These are phyloP conservation scores for Hemiscyllium ocellatum DNA, from an alignment of 2,113 vertebrate species.

Conservation along the genomic window DNA sequence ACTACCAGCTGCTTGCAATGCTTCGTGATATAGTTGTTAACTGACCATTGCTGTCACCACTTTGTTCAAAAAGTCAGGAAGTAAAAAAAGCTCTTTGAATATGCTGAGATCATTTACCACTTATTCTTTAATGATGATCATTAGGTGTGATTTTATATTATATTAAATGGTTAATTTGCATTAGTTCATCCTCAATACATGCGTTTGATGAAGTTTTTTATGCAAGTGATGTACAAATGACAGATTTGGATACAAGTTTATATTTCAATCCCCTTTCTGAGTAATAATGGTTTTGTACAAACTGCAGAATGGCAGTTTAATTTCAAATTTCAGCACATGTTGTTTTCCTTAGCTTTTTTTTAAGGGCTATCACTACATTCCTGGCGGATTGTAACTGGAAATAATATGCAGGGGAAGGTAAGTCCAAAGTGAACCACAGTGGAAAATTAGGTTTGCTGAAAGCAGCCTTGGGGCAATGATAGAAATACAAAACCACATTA, in stretches of 20 bases:
- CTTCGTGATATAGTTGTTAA: slow-evolving; percentile 8
- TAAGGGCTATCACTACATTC: not conserved
- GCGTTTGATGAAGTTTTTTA: not conserved
- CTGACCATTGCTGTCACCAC: not conserved
- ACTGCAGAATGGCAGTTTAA: not conserved
- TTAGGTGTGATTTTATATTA: not conserved
- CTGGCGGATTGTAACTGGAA: not conserved
- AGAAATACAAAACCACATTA: not conserved
- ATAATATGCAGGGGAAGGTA: not conserved
- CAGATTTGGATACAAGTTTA: not conserved
- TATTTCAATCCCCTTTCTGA: not conserved
- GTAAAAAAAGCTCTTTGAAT: not conserved
- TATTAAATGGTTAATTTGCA: not conserved
- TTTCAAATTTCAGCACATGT: not conserved
- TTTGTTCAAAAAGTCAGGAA: not conserved
- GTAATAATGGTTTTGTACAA: not conserved
- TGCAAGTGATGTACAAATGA: not conserved
- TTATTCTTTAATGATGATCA: not conserved
- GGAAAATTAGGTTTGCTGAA: not conserved
- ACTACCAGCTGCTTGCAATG: slow-evolving; percentile 21
- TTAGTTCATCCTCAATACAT: not conserved
- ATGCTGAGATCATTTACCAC: not conserved
- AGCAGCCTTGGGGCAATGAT: not conserved
- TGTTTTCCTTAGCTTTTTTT: not conserved
- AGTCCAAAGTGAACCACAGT: not conserved